phyloP scores from a whole-genome alignment of 1,140 invertebrate species.

The Euborellia annulipes region DNA sequence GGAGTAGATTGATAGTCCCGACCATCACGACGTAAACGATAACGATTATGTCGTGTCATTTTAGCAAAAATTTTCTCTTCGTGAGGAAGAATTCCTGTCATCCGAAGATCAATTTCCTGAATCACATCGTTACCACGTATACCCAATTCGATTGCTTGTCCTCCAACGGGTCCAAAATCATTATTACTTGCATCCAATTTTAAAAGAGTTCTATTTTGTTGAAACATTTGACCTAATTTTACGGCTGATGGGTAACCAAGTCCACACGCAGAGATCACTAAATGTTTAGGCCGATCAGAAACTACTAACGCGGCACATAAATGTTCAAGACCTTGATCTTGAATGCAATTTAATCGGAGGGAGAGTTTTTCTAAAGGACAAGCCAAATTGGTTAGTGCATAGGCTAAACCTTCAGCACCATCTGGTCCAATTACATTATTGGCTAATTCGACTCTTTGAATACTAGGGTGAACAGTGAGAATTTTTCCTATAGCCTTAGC shows the following conservation, averaged over 20 bases:
- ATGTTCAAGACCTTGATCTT: conserved; percentile 19
- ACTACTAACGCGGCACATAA: conserved; percentile 16
- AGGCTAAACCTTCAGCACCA: conserved; percentile 22
- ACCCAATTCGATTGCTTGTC: no score
- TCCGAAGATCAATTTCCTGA: no score
- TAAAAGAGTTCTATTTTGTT: conserved; percentile 1
- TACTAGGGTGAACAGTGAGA: conserved; percentile 16
- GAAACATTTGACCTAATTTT: conserved; percentile 2
- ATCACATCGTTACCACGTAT: no score
- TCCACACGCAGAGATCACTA: conserved; percentile 2
- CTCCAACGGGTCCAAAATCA: not conserved
- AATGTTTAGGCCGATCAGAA: not conserved
- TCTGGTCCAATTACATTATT: conserved; percentile 25
- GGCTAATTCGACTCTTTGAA: conserved; percentile 18
- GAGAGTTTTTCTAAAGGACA: conserved; percentile 18
- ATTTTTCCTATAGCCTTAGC: conserved; percentile 24
- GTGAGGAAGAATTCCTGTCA: no score
- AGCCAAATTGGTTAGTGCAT: conserved; percentile 18
- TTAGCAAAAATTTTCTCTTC: no score
- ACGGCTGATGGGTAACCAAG: not conserved
- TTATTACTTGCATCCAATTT: conserved; percentile 5
- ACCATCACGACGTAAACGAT: no score
- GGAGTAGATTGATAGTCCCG: no score
- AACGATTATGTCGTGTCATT: no score
- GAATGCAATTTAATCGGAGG: conserved; percentile 24